Conservation (phyloP, 2,888 invertebrate species). For the Sussaba pulchella region DNA sequence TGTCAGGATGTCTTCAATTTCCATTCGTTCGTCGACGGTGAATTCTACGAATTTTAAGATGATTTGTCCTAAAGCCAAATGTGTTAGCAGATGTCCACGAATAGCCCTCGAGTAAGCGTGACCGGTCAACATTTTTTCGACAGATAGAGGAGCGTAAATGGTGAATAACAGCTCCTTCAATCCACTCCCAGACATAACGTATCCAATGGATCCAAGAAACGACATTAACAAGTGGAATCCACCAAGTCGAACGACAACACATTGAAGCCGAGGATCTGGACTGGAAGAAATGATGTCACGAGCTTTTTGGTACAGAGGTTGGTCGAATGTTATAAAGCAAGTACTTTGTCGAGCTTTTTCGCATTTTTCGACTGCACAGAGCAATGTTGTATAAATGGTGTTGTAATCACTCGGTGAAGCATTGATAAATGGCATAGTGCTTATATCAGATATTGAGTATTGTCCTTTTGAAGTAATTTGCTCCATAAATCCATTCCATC, state of each 20-base stretch:
- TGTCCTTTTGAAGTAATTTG: too few species aligned
- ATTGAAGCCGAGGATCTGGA: neutral
- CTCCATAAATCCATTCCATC: too few species aligned
- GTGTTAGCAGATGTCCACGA: too few species aligned
- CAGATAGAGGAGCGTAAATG: slow-evolving; percentile 39
- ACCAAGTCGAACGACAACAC: slow-evolving; percentile 8
- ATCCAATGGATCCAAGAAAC: slow-evolving; percentile 29
- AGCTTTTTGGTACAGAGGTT: slow-evolving; percentile 70
- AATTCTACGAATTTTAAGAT: slow-evolving; percentile 57
- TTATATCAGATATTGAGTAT: too few species aligned
- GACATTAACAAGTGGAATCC: slow-evolving; percentile 69
- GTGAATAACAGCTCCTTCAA: slow-evolving; percentile 24
- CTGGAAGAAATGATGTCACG: slow-evolving; percentile 55
- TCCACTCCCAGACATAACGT: slow-evolving; percentile 46
- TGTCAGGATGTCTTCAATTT: too few species aligned
- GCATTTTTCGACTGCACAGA: too few species aligned
- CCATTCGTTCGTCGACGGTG: slow-evolving; percentile 69
- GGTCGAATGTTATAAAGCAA: slow-evolving; percentile 68
- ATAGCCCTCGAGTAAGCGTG: slow-evolving; percentile 33
- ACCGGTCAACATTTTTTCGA: slow-evolving; percentile 44
- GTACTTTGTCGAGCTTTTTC: too few species aligned
- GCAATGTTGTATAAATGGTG: too few species aligned
- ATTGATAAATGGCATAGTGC: too few species aligned
- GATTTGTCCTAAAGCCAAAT: too few species aligned
- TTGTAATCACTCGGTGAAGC: too few species aligned